phyloP scores from a whole-genome alignment of 2,888 invertebrate species.

The Melanostoma scalare region DNA sequence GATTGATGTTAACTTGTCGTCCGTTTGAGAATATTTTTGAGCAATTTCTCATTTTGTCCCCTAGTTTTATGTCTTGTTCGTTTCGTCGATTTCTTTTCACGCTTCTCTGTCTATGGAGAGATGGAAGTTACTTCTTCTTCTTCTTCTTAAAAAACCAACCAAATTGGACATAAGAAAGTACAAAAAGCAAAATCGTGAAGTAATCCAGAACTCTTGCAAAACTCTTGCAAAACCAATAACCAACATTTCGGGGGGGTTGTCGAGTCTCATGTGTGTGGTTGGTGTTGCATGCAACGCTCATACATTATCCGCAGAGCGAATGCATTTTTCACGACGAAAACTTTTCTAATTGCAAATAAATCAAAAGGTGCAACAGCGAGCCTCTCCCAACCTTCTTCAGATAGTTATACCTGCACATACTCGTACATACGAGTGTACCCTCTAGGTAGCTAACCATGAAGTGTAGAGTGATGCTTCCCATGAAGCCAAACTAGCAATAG shows the following conservation, averaged over 20 bases:
- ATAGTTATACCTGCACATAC: not conserved
- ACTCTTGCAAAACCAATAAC: slow-evolving; percentile 49
- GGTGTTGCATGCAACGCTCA: slow-evolving; percentile 32
- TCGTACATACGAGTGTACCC: not conserved
- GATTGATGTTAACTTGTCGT: slow-evolving; percentile 64
- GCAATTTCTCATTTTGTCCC: slow-evolving; percentile 57
- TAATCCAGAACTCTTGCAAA: not conserved
- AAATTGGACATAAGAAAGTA: not conserved
- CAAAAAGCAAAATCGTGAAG: too few relatives aligned
- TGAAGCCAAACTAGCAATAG: not conserved
- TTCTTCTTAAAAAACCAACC: not conserved
- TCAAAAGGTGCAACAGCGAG: slow-evolving; percentile 67
- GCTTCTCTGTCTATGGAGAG: not conserved
- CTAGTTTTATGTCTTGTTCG: not conserved
- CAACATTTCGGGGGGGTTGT: slow-evolving; percentile 25
- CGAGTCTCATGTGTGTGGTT: slow-evolving; percentile 48
- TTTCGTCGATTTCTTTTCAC: not conserved
- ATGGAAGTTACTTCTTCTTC: not conserved
- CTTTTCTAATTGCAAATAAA: slow-evolving; percentile 68
- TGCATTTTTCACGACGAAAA: slow-evolving; percentile 57
- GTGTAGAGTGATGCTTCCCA: slow-evolving; percentile 31
- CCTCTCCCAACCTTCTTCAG: not conserved
- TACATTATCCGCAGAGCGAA: slow-evolving; percentile 53
- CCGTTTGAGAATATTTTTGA: slow-evolving; percentile 59
- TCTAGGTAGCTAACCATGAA: not conserved